phyloP scores from a whole-genome alignment of 2,797 vertebrate species.

The Rhynchonycteris naso region DNA sequence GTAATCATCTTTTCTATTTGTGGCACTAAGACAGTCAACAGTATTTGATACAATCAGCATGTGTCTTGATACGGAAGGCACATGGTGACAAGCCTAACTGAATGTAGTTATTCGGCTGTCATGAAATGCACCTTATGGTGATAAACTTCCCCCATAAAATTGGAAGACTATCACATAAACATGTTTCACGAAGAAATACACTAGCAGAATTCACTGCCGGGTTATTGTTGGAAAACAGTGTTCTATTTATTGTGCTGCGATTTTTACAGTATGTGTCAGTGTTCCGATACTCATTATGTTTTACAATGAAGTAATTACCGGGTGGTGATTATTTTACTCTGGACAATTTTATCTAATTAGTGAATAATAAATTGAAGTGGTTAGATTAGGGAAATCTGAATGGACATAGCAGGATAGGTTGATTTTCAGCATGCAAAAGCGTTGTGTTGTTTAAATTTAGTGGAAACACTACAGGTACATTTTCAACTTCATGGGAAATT shows the following conservation, averaged over 20 bases:
- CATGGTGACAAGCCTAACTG: conserved; percentile 91
- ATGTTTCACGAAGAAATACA: conserved; percentile 92
- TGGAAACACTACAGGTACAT: conserved; percentile 31
- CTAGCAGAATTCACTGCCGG: conserved; percentile 88
- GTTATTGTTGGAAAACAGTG: conserved; percentile 87
- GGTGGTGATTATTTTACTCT: conserved; percentile 84
- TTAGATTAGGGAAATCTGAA: conserved; percentile 78
- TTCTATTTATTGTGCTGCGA: conserved; percentile 86
- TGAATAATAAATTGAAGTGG: conserved; percentile 84
- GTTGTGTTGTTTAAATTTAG: conserved; percentile 63
- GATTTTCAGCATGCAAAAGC: conserved; percentile 51
- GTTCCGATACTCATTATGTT: conserved; percentile 86
- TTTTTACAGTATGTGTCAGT: conserved; percentile 86
- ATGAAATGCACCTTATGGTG: conserved; percentile 92
- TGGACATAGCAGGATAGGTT: conserved; percentile 51
- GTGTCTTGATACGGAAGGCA: conserved; percentile 90
- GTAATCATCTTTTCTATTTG: conserved; percentile 90
- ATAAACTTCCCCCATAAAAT: conserved; percentile 91
- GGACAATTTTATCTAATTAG: conserved; percentile 86
- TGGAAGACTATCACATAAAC: conserved; percentile 92
- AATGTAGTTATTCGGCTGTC: conserved; percentile 91
- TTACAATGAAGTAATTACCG: conserved; percentile 88
- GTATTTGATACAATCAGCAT: conserved; percentile 91
- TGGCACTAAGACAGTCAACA: conserved; percentile 88
- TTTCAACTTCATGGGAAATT: conserved; percentile 72